A percentile compares a stretch with the other conserved stretches of the same genome.
Conservation (phyloP, 2,888 invertebrate species). For the Smittia aterrima region DNA sequence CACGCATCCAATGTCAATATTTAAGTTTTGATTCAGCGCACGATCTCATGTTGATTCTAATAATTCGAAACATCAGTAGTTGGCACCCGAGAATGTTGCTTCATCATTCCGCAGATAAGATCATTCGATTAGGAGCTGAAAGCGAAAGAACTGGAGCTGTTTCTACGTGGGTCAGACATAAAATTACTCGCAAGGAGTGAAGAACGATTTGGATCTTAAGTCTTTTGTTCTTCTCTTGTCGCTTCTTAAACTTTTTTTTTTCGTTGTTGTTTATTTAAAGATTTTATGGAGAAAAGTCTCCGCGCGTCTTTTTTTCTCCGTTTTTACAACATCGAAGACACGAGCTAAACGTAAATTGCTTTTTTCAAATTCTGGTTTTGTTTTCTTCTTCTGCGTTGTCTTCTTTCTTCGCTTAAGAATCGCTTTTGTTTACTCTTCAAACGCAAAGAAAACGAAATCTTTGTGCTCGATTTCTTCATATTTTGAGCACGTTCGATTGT, state of each 20-base stretch:
- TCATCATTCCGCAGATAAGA: constrained; percentile 2
- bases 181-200: neutral
- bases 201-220: neutral
- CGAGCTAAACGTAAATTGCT: constrained; percentile 1
- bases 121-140: neutral
- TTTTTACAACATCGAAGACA: constrained; percentile 7
- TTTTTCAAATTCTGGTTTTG: neutral
- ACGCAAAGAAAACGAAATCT: neutral
- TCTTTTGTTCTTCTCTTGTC: neutral
- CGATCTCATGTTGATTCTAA: neutral
- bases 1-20: constrained; percentile 2
- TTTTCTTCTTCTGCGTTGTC: neutral
- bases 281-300: neutral
- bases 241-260: neutral
- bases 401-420: no score
- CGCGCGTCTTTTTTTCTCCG: neutral
- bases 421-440: neutral
- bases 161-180: neutral
- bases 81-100: constrained; percentile 11
- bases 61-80: neutral
- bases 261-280: neutral
- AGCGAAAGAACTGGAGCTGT: neutral
- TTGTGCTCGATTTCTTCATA: neutral
- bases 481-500: constrained; percentile 3
- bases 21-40: neutral